Percentiles rank a stretch among this genome's conserved stretches.
Evolutionary conservation across 2,113 vertebrate species (phyloP).

Genomic region (Echinops telfairi): DNA sequence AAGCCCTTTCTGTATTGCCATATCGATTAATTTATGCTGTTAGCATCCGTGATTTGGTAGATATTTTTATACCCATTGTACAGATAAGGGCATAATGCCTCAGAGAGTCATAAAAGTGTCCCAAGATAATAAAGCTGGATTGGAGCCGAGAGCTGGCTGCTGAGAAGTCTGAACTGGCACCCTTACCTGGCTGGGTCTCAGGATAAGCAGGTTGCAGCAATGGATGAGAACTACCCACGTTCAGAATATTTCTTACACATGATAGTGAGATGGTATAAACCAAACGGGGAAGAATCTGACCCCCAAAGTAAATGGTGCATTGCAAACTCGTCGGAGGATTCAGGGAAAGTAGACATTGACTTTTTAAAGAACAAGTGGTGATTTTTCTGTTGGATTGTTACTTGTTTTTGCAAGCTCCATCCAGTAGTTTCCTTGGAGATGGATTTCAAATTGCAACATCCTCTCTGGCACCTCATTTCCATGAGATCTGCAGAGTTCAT

Average conservation of each 20-base stretch:
- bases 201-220: background rate
- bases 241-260: background rate
- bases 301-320: background rate
- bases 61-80: background rate
- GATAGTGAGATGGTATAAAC: conserved; percentile 5
- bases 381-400: background rate
- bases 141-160: background rate
- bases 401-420: conserved; percentile 26
- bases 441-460: background rate
- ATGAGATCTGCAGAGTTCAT: conserved; percentile 8
- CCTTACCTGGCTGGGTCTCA: background rate
- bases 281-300: background rate
- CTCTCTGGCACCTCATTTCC: conserved; percentile 26
- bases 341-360: background rate
- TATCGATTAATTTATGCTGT: background rate
- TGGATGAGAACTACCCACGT: background rate
- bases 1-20: background rate
- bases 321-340: conserved; percentile 20
- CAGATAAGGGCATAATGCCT: background rate
- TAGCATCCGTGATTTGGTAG: background rate
- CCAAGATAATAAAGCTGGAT: background rate
- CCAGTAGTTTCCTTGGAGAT: background rate
- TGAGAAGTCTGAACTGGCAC: background rate
- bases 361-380: background rate
- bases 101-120: background rate